These are phyloP conservation scores for Lacerta agilis DNA, from an alignment of 2,797 vertebrate genomes.

Conservation along the genomic window DNA sequence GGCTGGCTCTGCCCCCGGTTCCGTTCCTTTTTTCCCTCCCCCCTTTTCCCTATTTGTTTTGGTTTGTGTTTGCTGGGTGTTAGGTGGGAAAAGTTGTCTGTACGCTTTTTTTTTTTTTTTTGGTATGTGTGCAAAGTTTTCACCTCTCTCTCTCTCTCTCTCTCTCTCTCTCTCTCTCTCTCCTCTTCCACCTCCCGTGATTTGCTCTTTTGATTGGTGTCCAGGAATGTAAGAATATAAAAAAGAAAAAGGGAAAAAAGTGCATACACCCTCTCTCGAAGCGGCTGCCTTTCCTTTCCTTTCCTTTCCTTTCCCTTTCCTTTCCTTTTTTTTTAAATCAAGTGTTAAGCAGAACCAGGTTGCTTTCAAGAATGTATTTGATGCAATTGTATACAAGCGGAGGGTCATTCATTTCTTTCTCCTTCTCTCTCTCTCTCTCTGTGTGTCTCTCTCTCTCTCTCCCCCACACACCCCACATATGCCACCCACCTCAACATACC, in stretches of 20 bases:
- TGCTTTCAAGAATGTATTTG: slow-evolving; percentile 70
- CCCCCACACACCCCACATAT: not conserved
- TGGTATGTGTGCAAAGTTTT: slow-evolving; percentile 42
- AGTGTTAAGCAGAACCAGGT: slow-evolving; percentile 71
- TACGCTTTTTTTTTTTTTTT: slow-evolving; percentile 31
- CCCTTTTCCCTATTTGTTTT: slow-evolving; percentile 62
- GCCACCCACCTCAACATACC: slow-evolving; percentile 14
- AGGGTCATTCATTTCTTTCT: slow-evolving; percentile 62
- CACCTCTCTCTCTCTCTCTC: slow-evolving; percentile 28
- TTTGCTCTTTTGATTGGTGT: slow-evolving; percentile 73
- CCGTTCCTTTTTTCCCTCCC: slow-evolving; percentile 19
- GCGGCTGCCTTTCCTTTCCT: slow-evolving; percentile 49
- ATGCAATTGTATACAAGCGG: slow-evolving; percentile 58
- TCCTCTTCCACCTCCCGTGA: slow-evolving; percentile 67
- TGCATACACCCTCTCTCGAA: slow-evolving; percentile 57
- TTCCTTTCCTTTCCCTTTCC: not conserved
- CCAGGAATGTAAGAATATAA: slow-evolving; percentile 67
- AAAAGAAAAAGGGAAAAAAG: slow-evolving; percentile 5
- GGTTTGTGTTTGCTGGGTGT: slow-evolving; percentile 60
- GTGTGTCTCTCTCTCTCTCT: slow-evolving; percentile 20
- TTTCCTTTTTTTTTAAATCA: slow-evolving; percentile 14
- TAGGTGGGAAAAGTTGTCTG: slow-evolving; percentile 40
- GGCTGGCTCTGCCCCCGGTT: slow-evolving; percentile 57
- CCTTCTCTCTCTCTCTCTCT: slow-evolving; percentile 26
- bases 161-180: slow-evolving; percentile 15